A percentile compares a stretch with the other conserved stretches of the same genome.
Evolutionary conservation across 2,113 vertebrate species (phyloP).

Genomic region (Mesitornis unicolor): DNA sequence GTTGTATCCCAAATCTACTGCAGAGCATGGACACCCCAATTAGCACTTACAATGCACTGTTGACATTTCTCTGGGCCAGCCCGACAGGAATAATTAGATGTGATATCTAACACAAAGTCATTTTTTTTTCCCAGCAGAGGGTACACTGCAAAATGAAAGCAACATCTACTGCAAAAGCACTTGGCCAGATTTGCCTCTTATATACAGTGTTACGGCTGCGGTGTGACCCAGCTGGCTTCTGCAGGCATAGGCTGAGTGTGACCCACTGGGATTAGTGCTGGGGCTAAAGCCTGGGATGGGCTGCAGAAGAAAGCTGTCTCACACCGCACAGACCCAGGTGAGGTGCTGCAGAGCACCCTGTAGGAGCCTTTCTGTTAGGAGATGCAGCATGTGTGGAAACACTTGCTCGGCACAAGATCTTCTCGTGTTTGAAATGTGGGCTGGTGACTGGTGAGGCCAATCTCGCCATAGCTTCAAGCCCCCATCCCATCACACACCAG

Average conservation of each 20-base stretch:
- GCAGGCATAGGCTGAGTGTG: neutral
- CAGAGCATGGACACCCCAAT: conserved; percentile 68
- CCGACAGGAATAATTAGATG: conserved; percentile 69
- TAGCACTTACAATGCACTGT: conserved; percentile 70
- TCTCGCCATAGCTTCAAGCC: neutral
- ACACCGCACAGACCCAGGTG: neutral
- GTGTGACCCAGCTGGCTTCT: neutral
- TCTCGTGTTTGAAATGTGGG: neutral
- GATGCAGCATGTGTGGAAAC: neutral
- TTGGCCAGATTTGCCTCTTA: neutral
- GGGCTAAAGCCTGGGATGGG: neutral
- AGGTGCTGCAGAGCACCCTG: neutral
- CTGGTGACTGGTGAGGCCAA: neutral
- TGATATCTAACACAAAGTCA: conserved; percentile 58
- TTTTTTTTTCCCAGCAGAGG: conserved; percentile 57
- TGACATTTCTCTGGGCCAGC: conserved; percentile 68
- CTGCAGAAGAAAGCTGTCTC: neutral
- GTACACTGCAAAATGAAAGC: conserved; percentile 51
- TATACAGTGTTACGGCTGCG: rapidly evolving
- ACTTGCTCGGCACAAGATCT: neutral
- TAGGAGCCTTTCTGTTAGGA: neutral
- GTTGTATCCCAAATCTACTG: conserved; percentile 63
- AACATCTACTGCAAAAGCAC: neutral
- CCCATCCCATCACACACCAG: neutral
- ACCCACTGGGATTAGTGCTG: neutral